A percentile compares a stretch with the other conserved stretches of the same genome.
phyloP scores from a whole-genome alignment of 2,888 invertebrate species.

The Drosophila limbata region DNA sequence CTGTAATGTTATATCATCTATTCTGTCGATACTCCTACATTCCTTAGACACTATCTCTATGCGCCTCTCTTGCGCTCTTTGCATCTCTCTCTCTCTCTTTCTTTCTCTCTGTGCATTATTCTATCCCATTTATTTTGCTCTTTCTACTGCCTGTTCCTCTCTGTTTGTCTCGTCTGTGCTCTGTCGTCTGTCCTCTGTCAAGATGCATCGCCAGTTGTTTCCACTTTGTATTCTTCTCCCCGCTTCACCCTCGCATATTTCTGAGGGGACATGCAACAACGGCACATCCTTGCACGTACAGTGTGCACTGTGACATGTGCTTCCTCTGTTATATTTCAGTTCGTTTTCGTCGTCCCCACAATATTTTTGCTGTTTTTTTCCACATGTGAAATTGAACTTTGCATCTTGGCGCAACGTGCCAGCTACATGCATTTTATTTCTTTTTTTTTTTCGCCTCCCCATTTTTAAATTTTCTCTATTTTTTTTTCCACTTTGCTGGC shows the following conservation, averaged over 20 bases:
- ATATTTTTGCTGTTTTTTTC: constrained; percentile 69
- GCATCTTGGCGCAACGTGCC: constrained; percentile 75
- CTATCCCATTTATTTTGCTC: constrained; percentile 51
- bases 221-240: constrained; percentile 42
- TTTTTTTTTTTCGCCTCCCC: constrained; percentile 2
- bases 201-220: constrained; percentile 62
- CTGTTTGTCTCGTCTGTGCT: constrained; percentile 17
- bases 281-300: constrained; percentile 51
- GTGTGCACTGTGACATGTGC: constrained; percentile 72
- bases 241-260: neutral
- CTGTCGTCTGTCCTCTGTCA: constrained; percentile 66
- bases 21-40: constrained; percentile 11
- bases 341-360: constrained; percentile 30
- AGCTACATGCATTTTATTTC: constrained; percentile 55
- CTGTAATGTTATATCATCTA: constrained; percentile 28
- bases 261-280: constrained; percentile 26
- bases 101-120: constrained; percentile 17
- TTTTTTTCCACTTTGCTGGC: constrained; percentile 39
- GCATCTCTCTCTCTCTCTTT: neutral
- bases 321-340: constrained; percentile 74
- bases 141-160: constrained; percentile 29
- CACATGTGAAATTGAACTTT: constrained; percentile 81
- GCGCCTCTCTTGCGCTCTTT: neutral
- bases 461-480: constrained; percentile 4
- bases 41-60: constrained; percentile 4